These are phyloP conservation scores for Brotula barbata DNA, from an alignment of 2,797 vertebrate genomes.

Conservation along the genomic window DNA sequence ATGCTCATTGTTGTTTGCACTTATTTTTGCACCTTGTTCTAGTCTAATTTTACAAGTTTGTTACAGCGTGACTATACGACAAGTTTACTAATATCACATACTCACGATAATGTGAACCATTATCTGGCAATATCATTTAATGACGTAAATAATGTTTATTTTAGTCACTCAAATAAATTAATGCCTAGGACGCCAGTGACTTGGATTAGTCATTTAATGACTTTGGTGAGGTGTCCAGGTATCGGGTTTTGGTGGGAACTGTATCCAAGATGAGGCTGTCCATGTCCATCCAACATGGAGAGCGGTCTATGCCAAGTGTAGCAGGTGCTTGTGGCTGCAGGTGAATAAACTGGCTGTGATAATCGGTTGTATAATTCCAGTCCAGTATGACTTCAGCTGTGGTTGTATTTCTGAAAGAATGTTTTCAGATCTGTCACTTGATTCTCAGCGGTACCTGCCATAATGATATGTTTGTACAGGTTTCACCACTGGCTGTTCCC, in stretches of 20 bases:
- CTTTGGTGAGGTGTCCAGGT: conserved; percentile 19
- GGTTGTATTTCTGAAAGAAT: conserved; percentile 21
- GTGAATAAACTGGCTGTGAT: conserved; percentile 40
- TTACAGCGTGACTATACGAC: neutral
- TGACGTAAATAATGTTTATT: too few species aligned
- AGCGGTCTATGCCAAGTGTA: conserved; percentile 35
- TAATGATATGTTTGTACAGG: conserved; percentile 28
- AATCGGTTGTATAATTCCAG: conserved; percentile 28
- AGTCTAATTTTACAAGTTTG: neutral
- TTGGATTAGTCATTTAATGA: too few species aligned
- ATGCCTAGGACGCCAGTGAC: too few species aligned
- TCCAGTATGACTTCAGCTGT: conserved; percentile 27
- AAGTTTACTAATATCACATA: neutral
- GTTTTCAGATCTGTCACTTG: conserved; percentile 15
- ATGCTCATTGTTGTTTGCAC: conserved; percentile 27
- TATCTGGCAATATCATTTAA: too few species aligned
- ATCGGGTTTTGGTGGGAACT: conserved; percentile 15
- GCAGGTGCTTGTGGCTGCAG: conserved; percentile 53
- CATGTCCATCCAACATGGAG: conserved; percentile 32
- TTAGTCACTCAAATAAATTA: too few species aligned
- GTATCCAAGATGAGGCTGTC: conserved; percentile 19
- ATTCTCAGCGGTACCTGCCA: conserved; percentile 30
- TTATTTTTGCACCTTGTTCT: conserved; percentile 6
- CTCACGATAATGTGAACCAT: too few species aligned
- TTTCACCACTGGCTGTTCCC: conserved; percentile 10